Evolutionary conservation across 1,140 invertebrate species (phyloP), one percentile per base, ranked within the genome.

Genomic region (Sarcophaga peregrina): DNA sequence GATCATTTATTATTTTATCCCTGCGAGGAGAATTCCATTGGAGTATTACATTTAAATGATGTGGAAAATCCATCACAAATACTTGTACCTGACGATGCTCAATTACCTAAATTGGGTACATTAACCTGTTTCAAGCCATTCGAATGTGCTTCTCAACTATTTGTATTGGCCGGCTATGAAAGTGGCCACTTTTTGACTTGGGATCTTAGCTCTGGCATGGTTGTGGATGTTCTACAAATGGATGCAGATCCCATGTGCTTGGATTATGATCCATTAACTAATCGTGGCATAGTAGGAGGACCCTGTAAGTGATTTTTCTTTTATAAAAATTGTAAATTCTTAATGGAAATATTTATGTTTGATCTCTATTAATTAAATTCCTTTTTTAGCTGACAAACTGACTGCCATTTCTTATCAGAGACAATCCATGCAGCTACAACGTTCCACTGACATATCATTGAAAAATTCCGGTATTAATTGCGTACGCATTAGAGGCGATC

Each of bases 381-480:
- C n/a, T 20, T 3, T 0, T 68, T 78, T 91, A 94, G 88, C 85
- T 11, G 88, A 90, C 5, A 87, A 89, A 78, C 83, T 90, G 17
- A 86, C 85, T 0, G 84, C 84, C 5, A 86, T 90, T 25, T 87
- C 86, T 74, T 90, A 87, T 72, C 91, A 92, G 74, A 90, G 89
- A 85, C 91, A 91, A 86, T 91, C 92, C 87, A 92, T 93, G 85
- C 91, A 91, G 84, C 90, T 95, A 81, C 89, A 90, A 80, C 91
- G 93, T 83, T 93, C 93, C 88, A 90, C 90, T 83, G 93, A 93
- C 85, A 88, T 95, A 54, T 88, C 90, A 48, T 91, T 96, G 11
- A 95, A 93, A 85, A 95, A 95, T 89, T 90, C 93, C 8, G 96
- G 96, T 68, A 94, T 94, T 47, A 94, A 94, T 87, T 92, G 92